Evolutionary conservation across 2,888 invertebrate genomes (phyloP), one percentile per base, ranked within the genome.

Genomic region (Volucella inflata): DNA sequence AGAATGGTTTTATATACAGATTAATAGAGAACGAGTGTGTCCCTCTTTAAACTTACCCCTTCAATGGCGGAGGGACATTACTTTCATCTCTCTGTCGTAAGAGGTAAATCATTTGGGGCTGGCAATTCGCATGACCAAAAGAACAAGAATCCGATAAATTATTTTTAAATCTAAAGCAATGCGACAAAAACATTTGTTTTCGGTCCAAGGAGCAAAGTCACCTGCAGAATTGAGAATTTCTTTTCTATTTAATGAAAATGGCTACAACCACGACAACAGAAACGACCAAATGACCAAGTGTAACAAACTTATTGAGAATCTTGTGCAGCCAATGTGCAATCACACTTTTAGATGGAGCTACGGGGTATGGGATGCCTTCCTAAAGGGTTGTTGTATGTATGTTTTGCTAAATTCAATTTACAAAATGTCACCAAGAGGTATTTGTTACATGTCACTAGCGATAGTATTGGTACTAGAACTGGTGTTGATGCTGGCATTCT

Each of bases 101-200:
- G 65, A 70, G 74, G 74, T 75, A 74, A 77, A 82, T 82, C 38
- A 38, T 30, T 16, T 14, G 48, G 55, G 48, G 57, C 57, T 72
- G 79, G 57, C 64, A 44, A 74, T 83, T 70, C 57, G 67, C 76
- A 80, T 85, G 67, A 80, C 62, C 44, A 80, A 80, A 80, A 42
- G 67, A 65, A 79, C 53, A 57, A 71, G 40, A 76, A 71, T 76
- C 50, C 80, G 76, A 80, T 85, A 80, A 79, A 80, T 85, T 85
- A 80, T 80, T 85, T 85, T 85, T 85, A 85, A 62, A 80, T 62
- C 67, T 8, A 42, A 64, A 62, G 11, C 36, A 64, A 64, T 50
- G 74, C 51, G 79, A 74, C 77, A 55, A 21, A 60, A 71, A 74
- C 83, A 83, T 83, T 83, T 83, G 78, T 83, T 78, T 30, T 82